phyloP scores from a whole-genome alignment of 2,113 vertebrate genomes.

The Vulpes lagopus region DNA sequence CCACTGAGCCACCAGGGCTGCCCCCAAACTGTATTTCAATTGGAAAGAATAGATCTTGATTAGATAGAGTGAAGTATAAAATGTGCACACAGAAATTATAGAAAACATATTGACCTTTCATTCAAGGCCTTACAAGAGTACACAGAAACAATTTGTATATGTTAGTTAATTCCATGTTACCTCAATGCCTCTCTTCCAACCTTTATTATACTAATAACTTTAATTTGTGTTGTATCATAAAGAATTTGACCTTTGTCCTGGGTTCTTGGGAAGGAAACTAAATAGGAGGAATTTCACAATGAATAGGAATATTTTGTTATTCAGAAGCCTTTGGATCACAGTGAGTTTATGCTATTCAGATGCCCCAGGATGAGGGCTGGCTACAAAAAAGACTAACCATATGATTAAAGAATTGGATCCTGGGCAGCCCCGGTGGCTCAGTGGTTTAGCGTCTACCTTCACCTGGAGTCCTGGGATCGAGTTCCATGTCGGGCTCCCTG shows the following conservation, averaged over 20 bases:
- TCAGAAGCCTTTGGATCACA: background rate
- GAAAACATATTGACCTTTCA: background rate
- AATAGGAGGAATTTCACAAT: background rate
- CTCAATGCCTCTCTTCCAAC: background rate
- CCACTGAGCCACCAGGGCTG: too few relatives aligned
- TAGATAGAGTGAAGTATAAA: background rate
- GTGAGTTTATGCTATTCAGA: background rate
- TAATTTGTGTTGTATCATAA: background rate
- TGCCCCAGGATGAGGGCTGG: background rate
- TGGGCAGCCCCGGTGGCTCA: too few relatives aligned
- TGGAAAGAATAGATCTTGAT: background rate
- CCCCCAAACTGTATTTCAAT: background rate
- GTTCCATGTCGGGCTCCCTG: too few relatives aligned
- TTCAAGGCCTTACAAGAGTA: background rate
- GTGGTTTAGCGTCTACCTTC: too few relatives aligned
- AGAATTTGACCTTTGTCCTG: background rate
- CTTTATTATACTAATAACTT: background rate
- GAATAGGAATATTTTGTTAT: background rate
- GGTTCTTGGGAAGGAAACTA: background rate
- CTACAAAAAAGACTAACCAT: background rate
- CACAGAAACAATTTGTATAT: background rate
- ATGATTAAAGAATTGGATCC: background rate
- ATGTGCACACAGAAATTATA: background rate
- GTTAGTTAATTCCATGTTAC: too few relatives aligned
- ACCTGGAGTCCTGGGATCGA: too few relatives aligned